These are phyloP conservation scores for Lampris incognitus DNA, from an alignment of 2,113 vertebrate genomes.

Conservation along the genomic window DNA sequence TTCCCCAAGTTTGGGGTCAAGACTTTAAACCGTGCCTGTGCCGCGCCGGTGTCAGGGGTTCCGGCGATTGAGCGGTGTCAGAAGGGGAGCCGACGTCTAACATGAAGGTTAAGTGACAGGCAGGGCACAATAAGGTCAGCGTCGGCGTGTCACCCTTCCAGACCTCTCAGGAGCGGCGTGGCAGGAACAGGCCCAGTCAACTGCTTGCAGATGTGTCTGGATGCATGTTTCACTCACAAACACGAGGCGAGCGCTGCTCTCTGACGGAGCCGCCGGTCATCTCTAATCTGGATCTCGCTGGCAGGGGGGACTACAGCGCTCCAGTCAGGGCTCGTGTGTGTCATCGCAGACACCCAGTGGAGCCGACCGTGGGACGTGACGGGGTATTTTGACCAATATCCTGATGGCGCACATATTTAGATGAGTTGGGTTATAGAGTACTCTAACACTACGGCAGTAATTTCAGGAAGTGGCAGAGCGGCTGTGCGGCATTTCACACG, in stretches of 20 bases:
- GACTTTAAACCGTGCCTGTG: constrained; percentile 64
- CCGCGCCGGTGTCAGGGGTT: constrained; percentile 61
- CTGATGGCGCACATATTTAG: constrained; percentile 50
- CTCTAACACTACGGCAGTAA: background rate
- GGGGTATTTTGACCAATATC: constrained; percentile 61
- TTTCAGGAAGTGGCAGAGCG: background rate
- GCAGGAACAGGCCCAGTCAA: constrained; percentile 81
- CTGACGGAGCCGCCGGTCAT: constrained; percentile 81
- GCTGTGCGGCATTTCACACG: background rate
- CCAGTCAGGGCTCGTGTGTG: constrained; percentile 46
- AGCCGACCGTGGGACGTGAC: constrained; percentile 53
- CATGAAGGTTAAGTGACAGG: constrained; percentile 84
- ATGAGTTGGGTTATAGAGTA: constrained; percentile 10
- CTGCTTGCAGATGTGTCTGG: constrained; percentile 86
- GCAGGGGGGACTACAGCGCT: constrained; percentile 63
- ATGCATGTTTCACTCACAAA: constrained; percentile 80
- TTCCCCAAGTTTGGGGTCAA: constrained; percentile 69
- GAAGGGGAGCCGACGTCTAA: constrained; percentile 79
- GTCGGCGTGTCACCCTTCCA: constrained; percentile 77
- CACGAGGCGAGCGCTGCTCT: constrained; percentile 80
- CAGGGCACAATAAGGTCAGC: constrained; percentile 82
- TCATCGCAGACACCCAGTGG: constrained; percentile 53
- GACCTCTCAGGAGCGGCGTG: constrained; percentile 77
- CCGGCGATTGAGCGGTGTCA: constrained; percentile 66
- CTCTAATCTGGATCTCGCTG: constrained; percentile 79